Evolutionary conservation across 2,797 vertebrate species (phyloP), one percentile per base, ranked within the genome.

Genomic region (Atherinosoma microstoma): DNA sequence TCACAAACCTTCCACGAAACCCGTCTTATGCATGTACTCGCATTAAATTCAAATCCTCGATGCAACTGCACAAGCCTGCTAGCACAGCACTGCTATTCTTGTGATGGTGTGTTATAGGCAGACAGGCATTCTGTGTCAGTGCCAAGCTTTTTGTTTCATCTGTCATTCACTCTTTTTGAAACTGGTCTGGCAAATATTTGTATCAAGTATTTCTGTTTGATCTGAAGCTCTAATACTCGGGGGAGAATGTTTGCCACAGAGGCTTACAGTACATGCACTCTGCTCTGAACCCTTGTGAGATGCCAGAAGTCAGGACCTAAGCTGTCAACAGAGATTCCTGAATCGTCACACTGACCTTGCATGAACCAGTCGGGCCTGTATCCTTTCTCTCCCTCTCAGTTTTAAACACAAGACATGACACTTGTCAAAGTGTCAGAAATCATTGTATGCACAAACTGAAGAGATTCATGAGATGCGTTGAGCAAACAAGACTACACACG

Each of bases 381-480:
- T 75, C 71, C 67, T 77, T 66, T 76, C 58, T 68, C 74, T 79
- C 64, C 30, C 10, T 78, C 54, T 76, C 70, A 4, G 45, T 70
- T 59, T 90, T 75, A 32, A 78, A 58, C 75, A 67, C 24, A 22
- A 75, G 72, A 82, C 74, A 24, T 42, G 79, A 85, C 87, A 70
- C 78, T 42, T 84, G 83, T 87, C 86, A 78, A 84, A 75, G 58
- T 58, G 84, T 87, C 83, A 84, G 53, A 66, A 68, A 82, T 84
- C 35, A 54, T 24, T 1, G 71, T 30, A 47, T 51, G 54, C 42
- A 61, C 57, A 35, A 74, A 59, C 54, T 62, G 18, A 67, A 70
- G 64, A 60, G 40, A 75, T 67, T 35, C 36, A 67, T 16, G 47
- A 65, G 38, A 32, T 67, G 24, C 30, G 66, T 71, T 68, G 76